Percentiles rank a stretch among this genome's conserved stretches.
These are phyloP conservation scores for Denticeps clupeoides DNA, from an alignment of 2,797 vertebrate genomes.

Conservation along the genomic window DNA sequence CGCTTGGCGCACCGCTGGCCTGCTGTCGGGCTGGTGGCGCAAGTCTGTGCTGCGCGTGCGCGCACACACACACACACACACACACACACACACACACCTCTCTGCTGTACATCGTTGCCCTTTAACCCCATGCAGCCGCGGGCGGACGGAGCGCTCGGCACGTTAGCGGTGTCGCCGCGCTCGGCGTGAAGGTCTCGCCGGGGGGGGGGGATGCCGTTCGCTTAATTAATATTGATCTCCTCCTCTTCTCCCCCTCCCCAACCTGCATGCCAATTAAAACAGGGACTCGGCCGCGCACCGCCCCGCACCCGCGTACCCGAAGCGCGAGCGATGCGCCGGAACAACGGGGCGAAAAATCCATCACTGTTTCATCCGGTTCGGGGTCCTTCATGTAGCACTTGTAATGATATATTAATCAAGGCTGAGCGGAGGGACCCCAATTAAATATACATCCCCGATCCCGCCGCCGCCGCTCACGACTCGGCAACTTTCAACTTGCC, in stretches of 20 bases:
- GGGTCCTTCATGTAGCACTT: slow-evolving; percentile 43
- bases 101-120: not conserved
- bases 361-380: slow-evolving; percentile 28
- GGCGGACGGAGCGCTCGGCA: no score
- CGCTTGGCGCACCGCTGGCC: no score
- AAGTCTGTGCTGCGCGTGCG: no score
- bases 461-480: no score
- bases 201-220: slow-evolving; percentile 7
- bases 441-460: slow-evolving; percentile 30
- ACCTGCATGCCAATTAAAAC: slow-evolving; percentile 27
- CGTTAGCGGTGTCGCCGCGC: slow-evolving; percentile 52
- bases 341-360: slow-evolving; percentile 9
- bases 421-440: slow-evolving; percentile 22
- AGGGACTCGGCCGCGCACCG: not conserved
- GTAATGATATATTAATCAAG: slow-evolving; percentile 66
- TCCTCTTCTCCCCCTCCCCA: slow-evolving; percentile 1
- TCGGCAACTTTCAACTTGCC: no score
- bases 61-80: slow-evolving; percentile 25
- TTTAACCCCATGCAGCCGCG: no score
- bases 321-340: slow-evolving; percentile 22
- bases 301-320: not conserved
- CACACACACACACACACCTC: not conserved
- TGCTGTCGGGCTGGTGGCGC: no score
- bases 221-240: slow-evolving; percentile 29
- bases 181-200: slow-evolving; percentile 34